A percentile compares a stretch with the other conserved stretches of the same genome.
phyloP scores from a whole-genome alignment of 2,113 vertebrate genomes.

The Tinamus guttatus region DNA sequence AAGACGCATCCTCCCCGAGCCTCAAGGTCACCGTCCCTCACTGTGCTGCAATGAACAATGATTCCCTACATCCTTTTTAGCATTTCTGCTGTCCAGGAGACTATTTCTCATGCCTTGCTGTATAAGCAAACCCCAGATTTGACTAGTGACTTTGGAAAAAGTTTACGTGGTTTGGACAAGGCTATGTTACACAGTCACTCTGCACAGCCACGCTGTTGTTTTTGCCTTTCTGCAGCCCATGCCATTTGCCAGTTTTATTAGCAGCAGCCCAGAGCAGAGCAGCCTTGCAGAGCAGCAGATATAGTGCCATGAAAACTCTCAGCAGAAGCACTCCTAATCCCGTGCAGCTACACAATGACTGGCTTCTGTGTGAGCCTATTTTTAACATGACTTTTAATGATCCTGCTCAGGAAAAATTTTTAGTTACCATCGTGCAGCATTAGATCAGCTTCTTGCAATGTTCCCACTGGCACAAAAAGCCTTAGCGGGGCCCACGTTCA shows the following conservation, averaged over 20 bases:
- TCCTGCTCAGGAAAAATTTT: not conserved
- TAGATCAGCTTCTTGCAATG: not conserved
- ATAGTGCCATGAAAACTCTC: not conserved
- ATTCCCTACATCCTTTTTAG: not conserved
- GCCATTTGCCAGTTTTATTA: not conserved
- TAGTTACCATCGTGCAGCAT: not conserved
- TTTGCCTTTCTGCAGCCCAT: not conserved
- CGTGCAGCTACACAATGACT: not conserved
- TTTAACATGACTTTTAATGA: not conserved
- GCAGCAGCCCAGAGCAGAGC: not conserved
- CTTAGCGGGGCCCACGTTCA: not conserved
- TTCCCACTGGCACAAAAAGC: not conserved
- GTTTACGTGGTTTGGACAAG: not conserved
- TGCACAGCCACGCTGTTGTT: not conserved
- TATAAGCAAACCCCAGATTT: not conserved
- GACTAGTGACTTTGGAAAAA: not conserved
- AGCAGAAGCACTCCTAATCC: not conserved
- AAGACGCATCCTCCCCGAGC: not conserved
- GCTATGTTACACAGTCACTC: not conserved
- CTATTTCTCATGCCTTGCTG: fast-evolving
- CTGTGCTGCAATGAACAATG: not conserved
- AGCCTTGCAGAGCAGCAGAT: not conserved
- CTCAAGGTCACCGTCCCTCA: not conserved
- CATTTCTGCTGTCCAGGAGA: not conserved
- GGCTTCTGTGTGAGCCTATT: not conserved